A percentile compares a stretch with the other conserved stretches of the same genome.
These are phyloP conservation scores for Sacculina carcini DNA, from an alignment of 2,888 invertebrate genomes.

Conservation along the genomic window DNA sequence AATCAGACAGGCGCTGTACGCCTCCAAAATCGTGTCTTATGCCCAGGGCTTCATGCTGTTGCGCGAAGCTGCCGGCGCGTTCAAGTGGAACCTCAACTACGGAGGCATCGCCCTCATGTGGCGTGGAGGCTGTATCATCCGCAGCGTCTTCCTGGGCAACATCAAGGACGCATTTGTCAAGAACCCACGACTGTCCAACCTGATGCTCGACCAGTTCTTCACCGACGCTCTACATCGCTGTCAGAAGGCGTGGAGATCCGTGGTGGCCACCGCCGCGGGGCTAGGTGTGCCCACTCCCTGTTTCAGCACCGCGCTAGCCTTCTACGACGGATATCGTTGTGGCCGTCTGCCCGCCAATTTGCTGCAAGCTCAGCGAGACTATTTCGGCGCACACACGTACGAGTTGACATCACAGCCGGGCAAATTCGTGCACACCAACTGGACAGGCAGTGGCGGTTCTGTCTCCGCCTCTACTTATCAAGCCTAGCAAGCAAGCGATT, in stretches of 20 bases:
- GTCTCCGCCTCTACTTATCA: conserved; percentile 80
- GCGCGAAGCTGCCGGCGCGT: conserved; percentile 65
- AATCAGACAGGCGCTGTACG: conserved; percentile 67
- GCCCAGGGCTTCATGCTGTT: conserved; percentile 94
- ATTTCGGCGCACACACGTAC: conserved; percentile 97
- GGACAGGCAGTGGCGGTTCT: conserved; percentile 94
- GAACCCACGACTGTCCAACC: conserved; percentile 55
- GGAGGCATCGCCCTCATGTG: conserved; percentile 98
- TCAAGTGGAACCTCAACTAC: conserved; percentile 84
- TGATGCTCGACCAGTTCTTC: conserved; percentile 83
- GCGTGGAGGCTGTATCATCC: conserved; percentile 96
- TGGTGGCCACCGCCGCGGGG: conserved; percentile 33
- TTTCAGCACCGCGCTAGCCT: conserved; percentile 72
- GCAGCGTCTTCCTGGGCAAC: conserved; percentile 62
- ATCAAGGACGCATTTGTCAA: conserved; percentile 79
- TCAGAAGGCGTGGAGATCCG: conserved; percentile 60
- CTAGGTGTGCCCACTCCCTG: conserved; percentile 84
- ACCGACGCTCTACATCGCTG: conserved; percentile 48
- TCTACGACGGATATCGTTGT: conserved; percentile 86
- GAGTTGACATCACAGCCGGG: conserved; percentile 65
- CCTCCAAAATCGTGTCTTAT: conserved; percentile 93
- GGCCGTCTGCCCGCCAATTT: conserved; percentile 74
- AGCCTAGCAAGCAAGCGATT: no score
- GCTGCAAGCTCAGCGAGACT: conserved; percentile 80
- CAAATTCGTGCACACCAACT: conserved; percentile 81